Percentiles rank a stretch among this genome's conserved stretches.
Evolutionary conservation across 2,888 invertebrate species (phyloP).

Genomic region (Nomada ruficornis): DNA sequence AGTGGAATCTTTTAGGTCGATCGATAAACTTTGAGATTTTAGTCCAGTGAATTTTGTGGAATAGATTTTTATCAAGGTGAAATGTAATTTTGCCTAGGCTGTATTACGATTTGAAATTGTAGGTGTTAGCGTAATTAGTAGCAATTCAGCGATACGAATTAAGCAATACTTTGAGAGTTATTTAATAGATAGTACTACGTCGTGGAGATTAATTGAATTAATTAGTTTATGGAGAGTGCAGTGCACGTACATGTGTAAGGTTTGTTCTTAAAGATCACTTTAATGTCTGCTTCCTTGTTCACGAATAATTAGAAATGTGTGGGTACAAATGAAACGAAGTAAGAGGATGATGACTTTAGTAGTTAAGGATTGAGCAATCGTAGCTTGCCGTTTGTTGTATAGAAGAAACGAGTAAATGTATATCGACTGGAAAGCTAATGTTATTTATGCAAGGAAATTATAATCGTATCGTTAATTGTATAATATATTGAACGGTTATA

Average conservation of each 20-base stretch:
- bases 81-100: too few relatives aligned
- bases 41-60: too few relatives aligned
- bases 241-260: background rate
- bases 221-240: background rate
- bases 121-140: background rate
- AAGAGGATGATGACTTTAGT: constrained; percentile 13
- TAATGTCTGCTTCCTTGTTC: background rate
- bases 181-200: background rate
- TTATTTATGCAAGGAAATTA: too few relatives aligned
- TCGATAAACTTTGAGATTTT: too few relatives aligned
- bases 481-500: too few relatives aligned
- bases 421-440: too few relatives aligned
- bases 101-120: too few relatives aligned
- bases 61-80: too few relatives aligned
- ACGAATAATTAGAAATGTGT: background rate
- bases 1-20: too few relatives aligned
- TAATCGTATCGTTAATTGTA: too few relatives aligned
- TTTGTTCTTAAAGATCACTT: background rate
- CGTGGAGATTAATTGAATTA: background rate
- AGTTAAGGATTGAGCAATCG: constrained; percentile 18
- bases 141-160: background rate
- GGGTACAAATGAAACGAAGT: constrained; percentile 2
- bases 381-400: background rate
- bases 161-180: background rate
- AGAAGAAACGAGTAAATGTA: background rate